A percentile compares a stretch with the other conserved stretches of the same genome.
Conservation (phyloP, 2,888 invertebrate genomes). For the Philaethria dido region DNA sequence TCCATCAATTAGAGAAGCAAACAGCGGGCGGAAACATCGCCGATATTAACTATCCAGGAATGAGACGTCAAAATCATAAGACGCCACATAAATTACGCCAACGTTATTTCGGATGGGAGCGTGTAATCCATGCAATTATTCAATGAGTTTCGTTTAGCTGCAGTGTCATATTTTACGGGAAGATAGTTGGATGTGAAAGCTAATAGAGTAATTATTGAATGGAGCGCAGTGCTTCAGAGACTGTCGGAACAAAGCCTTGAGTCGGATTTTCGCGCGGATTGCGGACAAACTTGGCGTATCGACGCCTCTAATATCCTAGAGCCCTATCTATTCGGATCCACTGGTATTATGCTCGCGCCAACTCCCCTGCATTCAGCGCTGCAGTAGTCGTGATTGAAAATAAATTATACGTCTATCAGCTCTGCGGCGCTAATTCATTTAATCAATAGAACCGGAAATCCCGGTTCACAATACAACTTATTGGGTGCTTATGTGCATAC, state of each 20-base stretch:
- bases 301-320: constrained; percentile 44
- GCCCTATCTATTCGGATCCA: constrained; percentile 40
- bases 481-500: background rate
- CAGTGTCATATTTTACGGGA: constrained; percentile 22
- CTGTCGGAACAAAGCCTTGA: constrained; percentile 38
- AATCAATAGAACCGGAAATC: constrained; percentile 34
- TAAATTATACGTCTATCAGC: constrained; percentile 47
- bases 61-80: constrained; percentile 76
- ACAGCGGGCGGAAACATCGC: constrained; percentile 43
- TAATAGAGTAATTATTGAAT: constrained; percentile 28
- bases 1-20: constrained; percentile 51
- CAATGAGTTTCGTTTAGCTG: constrained; percentile 54
- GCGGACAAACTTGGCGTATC: constrained; percentile 41
- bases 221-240: background rate
- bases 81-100: constrained; percentile 65
- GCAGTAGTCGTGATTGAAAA: constrained; percentile 47
- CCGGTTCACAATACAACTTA: constrained; percentile 16
- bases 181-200: background rate
- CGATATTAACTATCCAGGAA: constrained; percentile 57
- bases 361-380: constrained; percentile 42
- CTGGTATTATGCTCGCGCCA: constrained; percentile 39
- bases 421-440: constrained; percentile 38
- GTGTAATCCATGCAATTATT: constrained; percentile 73
- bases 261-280: constrained; percentile 42
- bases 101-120: constrained; percentile 62